Percentiles rank a stretch among this genome's conserved stretches.
Conservation (phyloP, 2,113 vertebrate genomes). For the Pomatorhinus ruficollis region DNA sequence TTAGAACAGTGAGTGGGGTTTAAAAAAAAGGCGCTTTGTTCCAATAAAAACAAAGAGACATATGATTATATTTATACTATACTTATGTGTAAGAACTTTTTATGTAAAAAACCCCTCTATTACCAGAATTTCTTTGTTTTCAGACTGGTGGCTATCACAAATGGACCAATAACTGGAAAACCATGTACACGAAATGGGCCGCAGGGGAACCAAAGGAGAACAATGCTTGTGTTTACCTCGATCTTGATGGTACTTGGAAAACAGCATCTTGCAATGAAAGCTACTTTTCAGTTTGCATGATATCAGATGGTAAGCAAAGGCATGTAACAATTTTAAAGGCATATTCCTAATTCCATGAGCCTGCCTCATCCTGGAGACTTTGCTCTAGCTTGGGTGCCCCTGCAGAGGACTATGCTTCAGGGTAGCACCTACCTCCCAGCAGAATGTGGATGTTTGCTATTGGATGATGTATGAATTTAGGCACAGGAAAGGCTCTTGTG, state of each 20-base stretch:
- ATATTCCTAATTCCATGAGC: neutral
- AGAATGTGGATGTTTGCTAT: neutral
- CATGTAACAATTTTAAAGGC: neutral
- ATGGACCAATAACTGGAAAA: slow-evolving; percentile 82
- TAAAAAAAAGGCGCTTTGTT: accelerated
- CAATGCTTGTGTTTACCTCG: slow-evolving; percentile 83
- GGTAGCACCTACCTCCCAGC: neutral
- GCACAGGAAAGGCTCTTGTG: neutral
- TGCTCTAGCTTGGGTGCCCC: neutral
- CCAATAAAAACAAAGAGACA: neutral
- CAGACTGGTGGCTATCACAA: slow-evolving; percentile 78
- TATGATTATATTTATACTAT: neutral
- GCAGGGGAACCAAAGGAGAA: slow-evolving; percentile 78
- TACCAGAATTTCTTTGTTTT: neutral
- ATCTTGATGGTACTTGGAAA: slow-evolving; percentile 82
- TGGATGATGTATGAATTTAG: neutral
- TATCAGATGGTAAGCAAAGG: slow-evolving; percentile 74
- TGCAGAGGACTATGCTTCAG: neutral
- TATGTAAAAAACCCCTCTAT: neutral
- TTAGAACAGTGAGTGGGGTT: neutral
- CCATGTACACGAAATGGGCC: slow-evolving; percentile 82
- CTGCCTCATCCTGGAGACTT: neutral
- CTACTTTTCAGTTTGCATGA: slow-evolving; percentile 83
- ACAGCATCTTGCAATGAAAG: slow-evolving; percentile 80
- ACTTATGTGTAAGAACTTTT: neutral